A percentile compares a stretch with the other conserved stretches of the same genome.
These are phyloP conservation scores for Rousettus leschenaultii DNA, from an alignment of 2,113 vertebrate genomes.

Conservation along the genomic window DNA sequence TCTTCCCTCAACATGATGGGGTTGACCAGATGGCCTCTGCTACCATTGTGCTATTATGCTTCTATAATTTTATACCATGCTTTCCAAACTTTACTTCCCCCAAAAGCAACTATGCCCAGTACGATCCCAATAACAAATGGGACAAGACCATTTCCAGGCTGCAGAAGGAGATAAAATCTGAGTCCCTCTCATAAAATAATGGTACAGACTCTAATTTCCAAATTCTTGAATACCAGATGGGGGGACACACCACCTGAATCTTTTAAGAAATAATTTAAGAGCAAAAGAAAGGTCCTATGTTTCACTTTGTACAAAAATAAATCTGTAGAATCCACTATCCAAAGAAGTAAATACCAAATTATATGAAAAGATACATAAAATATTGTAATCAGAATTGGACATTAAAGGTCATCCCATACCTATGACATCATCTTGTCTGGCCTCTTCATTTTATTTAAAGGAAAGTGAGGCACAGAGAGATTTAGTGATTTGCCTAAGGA, in stretches of 20 bases:
- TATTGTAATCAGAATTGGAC: not conserved
- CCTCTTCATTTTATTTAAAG: not conserved
- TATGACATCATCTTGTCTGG: not conserved
- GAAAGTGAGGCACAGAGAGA: not conserved
- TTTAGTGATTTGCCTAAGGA: slow-evolving; percentile 36
- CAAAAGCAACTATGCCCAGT: not conserved
- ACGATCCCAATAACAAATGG: not conserved
- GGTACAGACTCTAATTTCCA: not conserved
- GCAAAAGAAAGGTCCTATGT: not conserved
- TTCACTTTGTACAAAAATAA: not conserved
- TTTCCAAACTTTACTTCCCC: not conserved
- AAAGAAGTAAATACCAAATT: not conserved
- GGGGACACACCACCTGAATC: not conserved
- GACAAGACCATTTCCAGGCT: not conserved
- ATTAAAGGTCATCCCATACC: not conserved
- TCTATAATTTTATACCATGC: not conserved
- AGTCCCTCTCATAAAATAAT: not conserved
- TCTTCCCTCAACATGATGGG: not conserved
- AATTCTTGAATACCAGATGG: not conserved
- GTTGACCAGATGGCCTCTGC: not conserved
- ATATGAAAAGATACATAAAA: not conserved
- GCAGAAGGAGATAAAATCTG: not conserved
- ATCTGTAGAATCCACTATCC: not conserved
- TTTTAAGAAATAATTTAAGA: not conserved
- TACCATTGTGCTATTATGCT: not conserved